A percentile compares a stretch with the other conserved stretches of the same genome.
phyloP scores from a whole-genome alignment of 2,888 invertebrate genomes.

The Phalera bucephala region DNA sequence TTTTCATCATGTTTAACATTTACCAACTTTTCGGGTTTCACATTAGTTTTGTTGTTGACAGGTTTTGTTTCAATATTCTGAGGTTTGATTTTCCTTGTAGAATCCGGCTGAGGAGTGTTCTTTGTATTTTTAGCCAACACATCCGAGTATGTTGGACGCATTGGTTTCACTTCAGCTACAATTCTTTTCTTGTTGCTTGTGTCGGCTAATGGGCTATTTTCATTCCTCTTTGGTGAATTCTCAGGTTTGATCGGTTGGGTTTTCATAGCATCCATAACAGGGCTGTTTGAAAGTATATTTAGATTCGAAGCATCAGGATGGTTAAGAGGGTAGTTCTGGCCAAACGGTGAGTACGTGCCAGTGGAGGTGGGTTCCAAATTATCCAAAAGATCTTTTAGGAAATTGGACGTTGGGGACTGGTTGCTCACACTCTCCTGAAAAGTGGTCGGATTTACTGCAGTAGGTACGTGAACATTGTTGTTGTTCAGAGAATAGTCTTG shows the following conservation, averaged over 20 bases:
- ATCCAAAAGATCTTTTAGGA: slow-evolving; percentile 88
- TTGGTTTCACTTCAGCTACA: slow-evolving; percentile 93
- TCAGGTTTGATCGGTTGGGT: slow-evolving; percentile 51
- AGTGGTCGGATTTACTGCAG: slow-evolving; percentile 43
- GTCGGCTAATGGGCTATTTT: slow-evolving; percentile 74
- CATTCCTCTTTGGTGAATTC: slow-evolving; percentile 69
- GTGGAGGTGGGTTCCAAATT: slow-evolving; percentile 88
- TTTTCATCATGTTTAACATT: slow-evolving; percentile 54
- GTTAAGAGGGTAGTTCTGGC: slow-evolving; percentile 82
- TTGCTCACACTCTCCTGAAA: slow-evolving; percentile 54
- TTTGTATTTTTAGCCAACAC: slow-evolving; percentile 88
- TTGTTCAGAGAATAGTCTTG: slow-evolving; percentile 61
- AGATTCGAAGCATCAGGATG: slow-evolving; percentile 69
- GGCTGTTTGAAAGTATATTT: slow-evolving; percentile 55
- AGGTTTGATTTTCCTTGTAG: slow-evolving; percentile 69
- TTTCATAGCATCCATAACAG: slow-evolving; percentile 49
- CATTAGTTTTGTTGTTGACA: slow-evolving; percentile 56
- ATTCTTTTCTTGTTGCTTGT: slow-evolving; percentile 86
- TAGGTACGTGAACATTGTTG: slow-evolving; percentile 52
- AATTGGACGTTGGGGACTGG: slow-evolving; percentile 69
- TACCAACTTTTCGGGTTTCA: slow-evolving; percentile 64
- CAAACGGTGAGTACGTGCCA: slow-evolving; percentile 90
- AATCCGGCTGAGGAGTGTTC: slow-evolving; percentile 72
- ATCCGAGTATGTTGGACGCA: slow-evolving; percentile 94
- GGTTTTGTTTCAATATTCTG: slow-evolving; percentile 69